Conservation (phyloP, 2,888 invertebrate species). For the Brachyopa scutellaris region DNA sequence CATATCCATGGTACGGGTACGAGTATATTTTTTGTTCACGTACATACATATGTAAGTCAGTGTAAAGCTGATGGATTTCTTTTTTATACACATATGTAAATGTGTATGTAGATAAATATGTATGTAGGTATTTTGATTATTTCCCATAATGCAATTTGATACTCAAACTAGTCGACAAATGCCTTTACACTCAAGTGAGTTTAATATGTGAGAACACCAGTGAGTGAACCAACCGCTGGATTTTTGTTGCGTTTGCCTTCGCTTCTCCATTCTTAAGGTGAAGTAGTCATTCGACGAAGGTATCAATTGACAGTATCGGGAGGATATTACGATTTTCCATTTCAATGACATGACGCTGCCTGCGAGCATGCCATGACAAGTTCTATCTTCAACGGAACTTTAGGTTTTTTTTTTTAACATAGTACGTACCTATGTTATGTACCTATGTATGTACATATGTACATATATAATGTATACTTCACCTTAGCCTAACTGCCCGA, state of each 20-base stretch:
- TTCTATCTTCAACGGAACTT: constrained; percentile 30
- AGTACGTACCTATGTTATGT: too few species aligned
- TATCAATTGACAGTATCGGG: constrained; percentile 71
- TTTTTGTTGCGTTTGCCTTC: constrained; percentile 65
- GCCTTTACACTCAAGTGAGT: constrained; percentile 72
- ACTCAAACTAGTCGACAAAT: constrained; percentile 71
- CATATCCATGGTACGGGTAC: too few species aligned
- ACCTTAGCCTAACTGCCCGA: too few species aligned
- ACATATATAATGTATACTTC: too few species aligned
- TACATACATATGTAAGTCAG: too few species aligned
- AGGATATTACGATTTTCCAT: constrained; percentile 74
- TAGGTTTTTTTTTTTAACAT: neutral
- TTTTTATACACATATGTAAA: too few species aligned
- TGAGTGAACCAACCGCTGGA: constrained; percentile 71
- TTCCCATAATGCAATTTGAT: constrained; percentile 66
- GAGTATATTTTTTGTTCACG: too few species aligned
- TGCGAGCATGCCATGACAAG: constrained; percentile 37
- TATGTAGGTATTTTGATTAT: constrained; percentile 51
- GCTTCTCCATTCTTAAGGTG: constrained; percentile 47
- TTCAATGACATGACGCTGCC: constrained; percentile 57
- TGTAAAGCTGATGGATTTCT: too few species aligned
- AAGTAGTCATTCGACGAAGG: constrained; percentile 59
- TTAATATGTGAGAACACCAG: constrained; percentile 71
- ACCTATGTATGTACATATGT: too few species aligned
- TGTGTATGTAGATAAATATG: too few species aligned